phyloP scores from a whole-genome alignment of 2,797 vertebrate species.

The Rhinogobio ventralis region DNA sequence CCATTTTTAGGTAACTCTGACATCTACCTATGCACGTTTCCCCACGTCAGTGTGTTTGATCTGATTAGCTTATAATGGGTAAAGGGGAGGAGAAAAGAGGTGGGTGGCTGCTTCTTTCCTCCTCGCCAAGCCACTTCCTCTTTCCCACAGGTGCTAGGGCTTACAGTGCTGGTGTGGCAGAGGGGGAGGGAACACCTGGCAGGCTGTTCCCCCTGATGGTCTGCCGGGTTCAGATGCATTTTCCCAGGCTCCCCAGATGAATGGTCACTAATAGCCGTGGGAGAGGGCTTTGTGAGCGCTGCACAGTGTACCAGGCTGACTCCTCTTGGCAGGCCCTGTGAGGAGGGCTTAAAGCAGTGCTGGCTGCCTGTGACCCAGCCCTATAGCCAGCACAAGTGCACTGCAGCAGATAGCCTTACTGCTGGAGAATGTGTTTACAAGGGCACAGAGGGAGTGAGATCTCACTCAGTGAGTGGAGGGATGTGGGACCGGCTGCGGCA shows the following conservation, averaged over 20 bases:
- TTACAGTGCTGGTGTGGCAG: conserved; percentile 54
- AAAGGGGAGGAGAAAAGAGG: conserved; percentile 39
- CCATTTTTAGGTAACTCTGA: neutral
- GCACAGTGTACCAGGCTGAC: conserved; percentile 77
- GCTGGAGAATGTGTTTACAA: conserved; percentile 76
- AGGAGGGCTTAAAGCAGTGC: conserved; percentile 79
- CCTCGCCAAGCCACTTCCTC: conserved; percentile 59
- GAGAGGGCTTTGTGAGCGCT: conserved; percentile 85
- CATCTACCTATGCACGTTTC: neutral
- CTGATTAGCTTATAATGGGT: conserved; percentile 13
- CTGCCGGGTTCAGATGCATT: conserved; percentile 82
- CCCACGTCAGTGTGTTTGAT: neutral
- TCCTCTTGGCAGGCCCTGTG: conserved; percentile 82
- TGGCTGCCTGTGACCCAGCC: conserved; percentile 73
- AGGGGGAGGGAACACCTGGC: conserved; percentile 84
- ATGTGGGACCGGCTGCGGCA: conserved; percentile 15
- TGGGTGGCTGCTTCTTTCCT: conserved; percentile 3
- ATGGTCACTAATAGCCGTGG: conserved; percentile 85
- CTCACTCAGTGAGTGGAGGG: conserved; percentile 31
- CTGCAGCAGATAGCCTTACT: conserved; percentile 81
- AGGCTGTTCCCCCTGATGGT: conserved; percentile 80
- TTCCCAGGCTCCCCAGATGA: conserved; percentile 90
- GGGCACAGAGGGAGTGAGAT: conserved; percentile 31
- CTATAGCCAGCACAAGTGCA: conserved; percentile 75
- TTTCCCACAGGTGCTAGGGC: conserved; percentile 78